phyloP scores from a whole-genome alignment of 2,113 vertebrate species.

The Elephas maximus region DNA sequence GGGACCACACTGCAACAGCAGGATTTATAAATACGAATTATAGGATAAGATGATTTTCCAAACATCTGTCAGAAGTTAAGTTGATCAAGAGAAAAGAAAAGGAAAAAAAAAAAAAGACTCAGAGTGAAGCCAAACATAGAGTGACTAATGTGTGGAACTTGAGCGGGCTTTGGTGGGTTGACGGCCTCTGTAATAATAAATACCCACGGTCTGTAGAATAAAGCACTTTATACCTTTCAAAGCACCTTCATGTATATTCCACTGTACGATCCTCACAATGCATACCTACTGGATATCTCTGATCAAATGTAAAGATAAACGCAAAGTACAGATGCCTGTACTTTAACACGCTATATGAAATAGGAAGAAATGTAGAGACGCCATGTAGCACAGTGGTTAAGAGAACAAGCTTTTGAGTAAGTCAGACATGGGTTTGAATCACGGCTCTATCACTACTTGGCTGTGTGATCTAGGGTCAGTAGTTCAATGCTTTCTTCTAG shows the following conservation, averaged over 20 bases:
- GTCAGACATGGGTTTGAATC: not conserved
- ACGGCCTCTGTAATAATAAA: constrained; percentile 45
- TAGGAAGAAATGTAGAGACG: not conserved
- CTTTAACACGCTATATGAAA: not conserved
- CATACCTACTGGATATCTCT: not conserved
- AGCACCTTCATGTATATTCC: not conserved
- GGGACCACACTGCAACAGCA: constrained; percentile 78
- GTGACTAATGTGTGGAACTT: constrained; percentile 55
- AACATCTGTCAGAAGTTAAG: constrained; percentile 82
- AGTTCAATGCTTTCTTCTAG: not conserved
- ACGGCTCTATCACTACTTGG: not conserved
- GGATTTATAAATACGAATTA: constrained; percentile 85
- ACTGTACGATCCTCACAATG: not conserved
- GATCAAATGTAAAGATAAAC: constrained; percentile 17
- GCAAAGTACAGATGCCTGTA: not conserved
- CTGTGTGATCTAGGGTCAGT: not conserved
- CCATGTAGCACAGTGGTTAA: not conserved
- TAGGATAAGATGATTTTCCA: constrained; percentile 80
- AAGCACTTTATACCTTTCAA: not conserved
- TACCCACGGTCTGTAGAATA: not conserved
- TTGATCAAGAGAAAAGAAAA: constrained; percentile 67
- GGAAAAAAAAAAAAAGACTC: not conserved
- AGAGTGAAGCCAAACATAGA: constrained; percentile 51
- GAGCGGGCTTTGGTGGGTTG: not conserved
- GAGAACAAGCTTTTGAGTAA: not conserved